These are phyloP conservation scores for Xestoiulus laeticollis DNA, from an alignment of 2,888 invertebrate species.

Conservation along the genomic window DNA sequence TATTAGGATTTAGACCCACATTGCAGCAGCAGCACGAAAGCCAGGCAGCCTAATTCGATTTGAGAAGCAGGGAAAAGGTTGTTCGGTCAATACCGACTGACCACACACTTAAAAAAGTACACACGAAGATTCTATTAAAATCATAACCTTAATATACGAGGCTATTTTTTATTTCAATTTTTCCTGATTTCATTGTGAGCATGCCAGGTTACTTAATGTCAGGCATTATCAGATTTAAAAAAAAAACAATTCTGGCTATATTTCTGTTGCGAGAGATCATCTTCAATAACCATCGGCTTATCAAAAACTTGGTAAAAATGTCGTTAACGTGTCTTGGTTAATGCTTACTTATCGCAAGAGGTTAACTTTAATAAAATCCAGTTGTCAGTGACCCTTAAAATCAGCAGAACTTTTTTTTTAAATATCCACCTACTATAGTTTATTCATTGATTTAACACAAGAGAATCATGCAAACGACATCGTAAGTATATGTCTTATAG, in stretches of 20 bases:
- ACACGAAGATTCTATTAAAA: slow-evolving; percentile 18
- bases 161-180: not conserved
- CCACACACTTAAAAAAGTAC: not conserved
- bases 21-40: slow-evolving; percentile 13
- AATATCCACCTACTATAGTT: too few relatives aligned
- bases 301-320: not conserved
- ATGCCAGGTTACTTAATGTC: not conserved
- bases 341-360: not conserved
- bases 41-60: not conserved
- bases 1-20: not conserved
- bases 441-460: too few relatives aligned
- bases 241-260: too few relatives aligned
- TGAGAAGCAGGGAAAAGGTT: slow-evolving; percentile 13
- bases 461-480: too few relatives aligned
- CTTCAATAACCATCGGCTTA: not conserved
- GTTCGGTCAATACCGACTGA: slow-evolving; percentile 34
- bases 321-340: not conserved
- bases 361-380: not conserved
- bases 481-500: too few relatives aligned
- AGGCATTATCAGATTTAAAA: not conserved
- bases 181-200: not conserved
- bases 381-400: not conserved
- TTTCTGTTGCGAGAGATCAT: not conserved
- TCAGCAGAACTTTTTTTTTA: too few relatives aligned
- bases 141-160: not conserved